Conservation (phyloP, 2,113 vertebrate genomes). For the Trichomycterus rosablanca region DNA sequence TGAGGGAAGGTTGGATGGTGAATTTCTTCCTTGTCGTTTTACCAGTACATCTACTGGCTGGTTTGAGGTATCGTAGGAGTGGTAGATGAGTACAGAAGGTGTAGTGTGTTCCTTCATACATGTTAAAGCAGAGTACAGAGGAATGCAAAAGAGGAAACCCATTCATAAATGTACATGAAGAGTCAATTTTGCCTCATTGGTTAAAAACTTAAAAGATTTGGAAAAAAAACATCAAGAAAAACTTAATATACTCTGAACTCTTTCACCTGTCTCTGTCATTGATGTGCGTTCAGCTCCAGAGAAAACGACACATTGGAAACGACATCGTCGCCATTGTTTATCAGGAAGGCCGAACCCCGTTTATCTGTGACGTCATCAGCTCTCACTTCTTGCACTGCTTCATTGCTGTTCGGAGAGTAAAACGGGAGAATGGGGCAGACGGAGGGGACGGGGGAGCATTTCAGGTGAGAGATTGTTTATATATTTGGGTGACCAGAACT, state of each 20-base stretch:
- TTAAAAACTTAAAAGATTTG: too few species aligned
- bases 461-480: slow-evolving; percentile 51
- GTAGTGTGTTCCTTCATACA: too few species aligned
- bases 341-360: slow-evolving; percentile 81
- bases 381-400: slow-evolving; percentile 89
- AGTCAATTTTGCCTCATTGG: too few species aligned
- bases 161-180: too few species aligned
- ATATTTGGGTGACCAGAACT: not conserved
- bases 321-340: slow-evolving; percentile 86
- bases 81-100: too few species aligned
- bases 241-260: not conserved
- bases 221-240: too few species aligned
- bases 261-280: not conserved
- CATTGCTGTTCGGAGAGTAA: slow-evolving; percentile 74
- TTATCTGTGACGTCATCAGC: slow-evolving; percentile 81
- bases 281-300: slow-evolving; percentile 70
- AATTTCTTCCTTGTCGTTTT: too few species aligned
- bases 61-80: too few species aligned
- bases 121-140: too few species aligned
- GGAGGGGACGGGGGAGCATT: slow-evolving; percentile 50
- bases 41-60: too few species aligned
- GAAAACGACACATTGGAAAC: slow-evolving; percentile 90
- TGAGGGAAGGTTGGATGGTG: too few species aligned
- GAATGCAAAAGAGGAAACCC: too few species aligned
- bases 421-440: slow-evolving; percentile 45